Percentiles rank a stretch among this genome's conserved stretches.
Evolutionary conservation across 2,888 invertebrate genomes (phyloP).

Genomic region (Trachelus tabidus): DNA sequence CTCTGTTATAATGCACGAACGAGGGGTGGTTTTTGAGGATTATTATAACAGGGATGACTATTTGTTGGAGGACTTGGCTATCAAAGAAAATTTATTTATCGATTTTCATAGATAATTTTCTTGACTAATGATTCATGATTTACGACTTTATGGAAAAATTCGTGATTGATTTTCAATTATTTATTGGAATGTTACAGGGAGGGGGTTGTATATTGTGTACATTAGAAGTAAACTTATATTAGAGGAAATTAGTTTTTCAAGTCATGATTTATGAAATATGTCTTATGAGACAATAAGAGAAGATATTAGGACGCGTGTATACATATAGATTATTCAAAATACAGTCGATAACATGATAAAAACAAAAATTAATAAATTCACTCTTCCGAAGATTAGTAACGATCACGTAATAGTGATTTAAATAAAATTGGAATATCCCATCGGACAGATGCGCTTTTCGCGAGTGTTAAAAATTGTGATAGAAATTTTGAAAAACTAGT

Average conservation of each 20-base stretch:
- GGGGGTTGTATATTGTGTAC: too few relatives aligned
- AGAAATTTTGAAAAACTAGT: too few relatives aligned
- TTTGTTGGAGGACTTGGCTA: neutral
- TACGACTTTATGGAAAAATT: neutral
- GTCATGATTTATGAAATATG: neutral
- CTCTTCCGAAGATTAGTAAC: neutral
- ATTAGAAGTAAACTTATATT: too few relatives aligned
- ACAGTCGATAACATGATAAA: neutral
- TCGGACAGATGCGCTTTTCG: neutral
- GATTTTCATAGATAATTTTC: neutral
- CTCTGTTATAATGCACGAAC: neutral
- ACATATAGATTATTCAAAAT: neutral
- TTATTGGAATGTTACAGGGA: too few relatives aligned
- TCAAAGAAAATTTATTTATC: neutral
- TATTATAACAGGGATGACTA: neutral
- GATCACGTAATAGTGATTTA: neutral
- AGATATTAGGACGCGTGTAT: neutral
- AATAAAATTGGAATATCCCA: neutral
- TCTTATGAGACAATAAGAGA: neutral
- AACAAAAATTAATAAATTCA: neutral
- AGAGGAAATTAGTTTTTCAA: neutral
- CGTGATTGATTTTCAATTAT: too few relatives aligned
- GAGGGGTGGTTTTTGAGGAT: neutral
- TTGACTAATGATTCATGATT: neutral
- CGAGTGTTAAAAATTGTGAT: neutral